These are phyloP conservation scores for Laticauda colubrina DNA, from an alignment of 2,113 vertebrate species.

Conservation along the genomic window DNA sequence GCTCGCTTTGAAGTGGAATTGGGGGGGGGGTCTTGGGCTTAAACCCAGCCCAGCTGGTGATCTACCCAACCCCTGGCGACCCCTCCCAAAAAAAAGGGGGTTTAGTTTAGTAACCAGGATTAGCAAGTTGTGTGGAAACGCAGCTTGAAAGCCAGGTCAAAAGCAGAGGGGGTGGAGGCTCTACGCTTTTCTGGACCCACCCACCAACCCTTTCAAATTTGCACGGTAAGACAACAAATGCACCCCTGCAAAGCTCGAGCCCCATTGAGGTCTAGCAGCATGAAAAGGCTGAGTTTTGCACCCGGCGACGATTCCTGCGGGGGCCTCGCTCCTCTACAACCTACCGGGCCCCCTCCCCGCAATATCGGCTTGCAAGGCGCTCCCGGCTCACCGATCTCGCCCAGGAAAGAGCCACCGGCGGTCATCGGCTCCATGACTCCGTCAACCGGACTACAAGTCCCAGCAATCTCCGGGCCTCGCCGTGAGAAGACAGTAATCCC, in stretches of 20 bases:
- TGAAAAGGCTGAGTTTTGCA: background rate
- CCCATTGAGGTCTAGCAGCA: background rate
- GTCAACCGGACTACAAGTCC: background rate
- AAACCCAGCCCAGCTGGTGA: too few relatives aligned
- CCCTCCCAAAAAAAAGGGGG: background rate
- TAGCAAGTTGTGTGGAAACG: background rate
- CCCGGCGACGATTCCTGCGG: too few relatives aligned
- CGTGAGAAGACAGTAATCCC: background rate
- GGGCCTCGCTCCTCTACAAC: too few relatives aligned
- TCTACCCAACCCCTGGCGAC: background rate
- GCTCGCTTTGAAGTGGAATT: background rate
- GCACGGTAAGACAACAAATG: background rate
- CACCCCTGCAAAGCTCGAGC: background rate
- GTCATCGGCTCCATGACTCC: background rate
- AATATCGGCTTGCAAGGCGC: too few relatives aligned
- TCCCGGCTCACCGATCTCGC: background rate
- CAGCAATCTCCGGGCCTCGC: background rate
- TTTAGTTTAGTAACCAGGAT: background rate
- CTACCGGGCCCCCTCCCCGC: background rate
- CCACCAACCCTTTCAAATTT: background rate
- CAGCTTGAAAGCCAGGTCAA: background rate
- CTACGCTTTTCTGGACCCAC: background rate
- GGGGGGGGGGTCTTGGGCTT: too few relatives aligned
- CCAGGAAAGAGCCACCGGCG: background rate
- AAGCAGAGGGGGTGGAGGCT: background rate